Evolutionary conservation across 2,797 vertebrate species (phyloP).

Genomic region (Telmatherina bonti): DNA sequence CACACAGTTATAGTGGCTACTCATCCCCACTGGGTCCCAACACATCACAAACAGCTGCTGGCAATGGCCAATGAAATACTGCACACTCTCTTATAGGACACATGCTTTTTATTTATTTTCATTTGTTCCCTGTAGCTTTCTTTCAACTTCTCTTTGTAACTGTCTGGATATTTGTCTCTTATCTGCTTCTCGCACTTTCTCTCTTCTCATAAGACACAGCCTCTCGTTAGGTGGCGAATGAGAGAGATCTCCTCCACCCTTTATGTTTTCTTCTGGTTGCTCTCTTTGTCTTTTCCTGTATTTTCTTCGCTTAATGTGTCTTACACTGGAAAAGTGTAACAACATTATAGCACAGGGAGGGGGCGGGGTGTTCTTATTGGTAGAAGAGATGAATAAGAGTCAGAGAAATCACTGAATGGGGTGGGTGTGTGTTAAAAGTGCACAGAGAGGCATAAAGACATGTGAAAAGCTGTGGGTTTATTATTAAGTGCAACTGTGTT

Average conservation of each 20-base stretch:
- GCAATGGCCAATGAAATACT: slow-evolving; percentile 74
- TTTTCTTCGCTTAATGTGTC: neutral
- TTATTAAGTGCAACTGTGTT: neutral
- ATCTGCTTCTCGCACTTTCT: neutral
- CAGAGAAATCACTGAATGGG: slow-evolving; percentile 20
- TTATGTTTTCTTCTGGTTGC: too few relatives aligned
- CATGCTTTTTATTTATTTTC: slow-evolving; percentile 75
- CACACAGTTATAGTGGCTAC: slow-evolving; percentile 78
- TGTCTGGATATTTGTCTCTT: slow-evolving; percentile 18
- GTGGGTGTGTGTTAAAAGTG: slow-evolving; percentile 26
- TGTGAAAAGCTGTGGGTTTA: slow-evolving; percentile 19
- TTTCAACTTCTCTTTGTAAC: slow-evolving; percentile 1
- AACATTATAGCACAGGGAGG: slow-evolving; percentile 40
- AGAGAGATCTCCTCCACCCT: slow-evolving; percentile 49
- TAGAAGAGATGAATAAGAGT: slow-evolving; percentile 39
- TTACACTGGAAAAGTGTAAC: slow-evolving; percentile 34
- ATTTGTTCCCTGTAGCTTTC: slow-evolving; percentile 62
- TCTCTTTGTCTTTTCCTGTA: slow-evolving; percentile 5
- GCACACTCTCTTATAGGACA: slow-evolving; percentile 73
- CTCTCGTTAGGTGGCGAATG: slow-evolving; percentile 47
- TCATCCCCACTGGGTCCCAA: slow-evolving; percentile 57
- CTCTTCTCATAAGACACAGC: slow-evolving; percentile 35
- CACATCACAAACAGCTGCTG: slow-evolving; percentile 63
- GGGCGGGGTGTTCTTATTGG: slow-evolving; percentile 43
- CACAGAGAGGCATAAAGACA: slow-evolving; percentile 23